phyloP scores from a whole-genome alignment of 2,888 invertebrate genomes.

The Himalopsyche anomala region DNA sequence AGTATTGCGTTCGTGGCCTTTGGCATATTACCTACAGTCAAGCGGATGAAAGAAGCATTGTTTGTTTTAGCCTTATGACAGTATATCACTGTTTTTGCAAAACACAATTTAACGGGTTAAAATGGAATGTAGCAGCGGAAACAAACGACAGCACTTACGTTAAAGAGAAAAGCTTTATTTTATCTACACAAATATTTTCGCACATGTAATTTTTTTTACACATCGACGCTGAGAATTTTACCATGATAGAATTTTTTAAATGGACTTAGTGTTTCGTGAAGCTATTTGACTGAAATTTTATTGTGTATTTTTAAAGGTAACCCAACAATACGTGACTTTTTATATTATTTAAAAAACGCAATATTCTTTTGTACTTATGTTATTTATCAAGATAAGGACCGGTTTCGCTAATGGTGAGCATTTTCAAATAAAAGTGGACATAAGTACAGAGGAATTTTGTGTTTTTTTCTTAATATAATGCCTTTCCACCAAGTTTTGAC shows the following conservation, averaged over 20 bases:
- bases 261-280: background rate
- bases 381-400: too few species aligned
- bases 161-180: background rate
- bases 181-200: background rate
- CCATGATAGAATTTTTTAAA: background rate
- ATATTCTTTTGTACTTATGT: too few species aligned
- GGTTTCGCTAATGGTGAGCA: too few species aligned
- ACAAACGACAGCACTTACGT: background rate
- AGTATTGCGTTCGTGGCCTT: constrained; percentile 15
- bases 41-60: constrained; percentile 1
- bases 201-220: background rate
- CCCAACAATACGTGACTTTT: background rate
- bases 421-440: too few species aligned
- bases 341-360: background rate
- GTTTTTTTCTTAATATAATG: too few species aligned
- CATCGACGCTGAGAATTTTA: background rate
- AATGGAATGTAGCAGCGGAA: background rate
- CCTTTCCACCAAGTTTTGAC: too few species aligned
- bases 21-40: background rate
- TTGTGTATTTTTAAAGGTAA: background rate
- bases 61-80: background rate
- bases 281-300: background rate
- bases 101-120: constrained; percentile 7
- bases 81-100: constrained; percentile 13
- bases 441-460: too few species aligned